Evolutionary conservation across 2,113 vertebrate species (phyloP).

Genomic region (Galbula dea): DNA sequence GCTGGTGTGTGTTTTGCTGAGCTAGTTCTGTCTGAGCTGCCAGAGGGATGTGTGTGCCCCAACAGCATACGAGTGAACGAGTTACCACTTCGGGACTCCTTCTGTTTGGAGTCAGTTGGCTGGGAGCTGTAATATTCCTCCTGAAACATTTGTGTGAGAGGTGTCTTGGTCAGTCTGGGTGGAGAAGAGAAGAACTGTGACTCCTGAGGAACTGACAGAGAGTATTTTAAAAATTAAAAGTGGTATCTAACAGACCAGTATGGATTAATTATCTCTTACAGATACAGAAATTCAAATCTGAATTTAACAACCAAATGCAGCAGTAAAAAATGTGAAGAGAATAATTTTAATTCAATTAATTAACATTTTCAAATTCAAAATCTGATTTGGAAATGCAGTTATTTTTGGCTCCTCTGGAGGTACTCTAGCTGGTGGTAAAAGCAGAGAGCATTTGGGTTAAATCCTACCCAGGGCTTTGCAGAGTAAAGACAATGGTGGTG

Average conservation of each 20-base stretch:
- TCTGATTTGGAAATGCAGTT: not conserved
- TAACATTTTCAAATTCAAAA: not conserved
- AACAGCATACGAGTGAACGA: not conserved
- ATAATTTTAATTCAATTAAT: not conserved
- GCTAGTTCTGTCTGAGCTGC: not conserved
- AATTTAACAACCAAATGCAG: not conserved
- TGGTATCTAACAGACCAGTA: not conserved
- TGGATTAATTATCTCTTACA: not conserved
- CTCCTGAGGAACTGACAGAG: not conserved
- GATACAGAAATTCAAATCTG: not conserved
- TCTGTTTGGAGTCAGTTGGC: not conserved
- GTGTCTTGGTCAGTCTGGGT: not conserved
- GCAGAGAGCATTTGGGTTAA: not conserved
- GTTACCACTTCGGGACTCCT: not conserved
- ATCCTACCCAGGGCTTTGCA: not conserved
- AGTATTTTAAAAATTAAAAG: not conserved
- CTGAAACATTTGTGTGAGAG: not conserved
- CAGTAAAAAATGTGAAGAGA: not conserved
- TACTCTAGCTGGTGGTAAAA: not conserved
- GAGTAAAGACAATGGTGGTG: not conserved
- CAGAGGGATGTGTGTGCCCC: too few species aligned
- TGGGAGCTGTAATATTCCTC: not conserved
- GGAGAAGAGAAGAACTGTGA: not conserved
- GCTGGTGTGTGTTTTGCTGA: not conserved
- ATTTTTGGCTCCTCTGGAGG: not conserved